Base-by-base conservation (phyloP, 2,113 vertebrate species). In the Hippolais icterina region DNA sequence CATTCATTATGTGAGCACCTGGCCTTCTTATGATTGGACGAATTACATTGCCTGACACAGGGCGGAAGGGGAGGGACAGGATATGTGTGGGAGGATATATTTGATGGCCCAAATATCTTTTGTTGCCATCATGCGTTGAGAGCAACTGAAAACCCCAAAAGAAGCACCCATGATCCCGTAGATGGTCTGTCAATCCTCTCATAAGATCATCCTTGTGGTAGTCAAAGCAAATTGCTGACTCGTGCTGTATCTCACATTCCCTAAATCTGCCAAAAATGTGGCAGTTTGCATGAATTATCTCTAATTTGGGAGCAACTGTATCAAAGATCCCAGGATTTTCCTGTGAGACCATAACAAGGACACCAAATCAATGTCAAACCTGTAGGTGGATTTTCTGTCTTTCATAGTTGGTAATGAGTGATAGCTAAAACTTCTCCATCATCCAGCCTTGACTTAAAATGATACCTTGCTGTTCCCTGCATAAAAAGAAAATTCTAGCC, bases 221-320 rank as follows among this genome's bases (percentile, higher is more conserved):
- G 20, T 7, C 9, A 28, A 54, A 66, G 18, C 23, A 4, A 49
- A 11, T 53, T 60, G 16, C 33, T 17, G 21, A n/a, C 27, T 84
- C 0, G 0, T 50, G 39, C 25, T 63, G 0, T 15, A 5, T 15
- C 31, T 75, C 46, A 65, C 2, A 0, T 41, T 31, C 41, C 15
- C 13, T 39, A 24, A 50, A 31, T 50, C 27, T 39, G 35, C 8
- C 1, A 0, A 35, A 77, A 77, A 49, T 16, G 13, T 1, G 5
- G 29, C 9, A 47, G 31, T 27, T 63, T 63, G 18, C 27, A 31
- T 25, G 33, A 25, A 3, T 12, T 29, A 22, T 31, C 15, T 42
- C 25, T 53, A 21, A 15, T 56, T 69, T 28, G 4, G 27, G 59
- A 28, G 28, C 29, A 52, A 68, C 4, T 9, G 2, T 33, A 31